These are phyloP conservation scores for Thymelicus sylvestris DNA, from an alignment of 2,888 invertebrate genomes.

Conservation along the genomic window DNA sequence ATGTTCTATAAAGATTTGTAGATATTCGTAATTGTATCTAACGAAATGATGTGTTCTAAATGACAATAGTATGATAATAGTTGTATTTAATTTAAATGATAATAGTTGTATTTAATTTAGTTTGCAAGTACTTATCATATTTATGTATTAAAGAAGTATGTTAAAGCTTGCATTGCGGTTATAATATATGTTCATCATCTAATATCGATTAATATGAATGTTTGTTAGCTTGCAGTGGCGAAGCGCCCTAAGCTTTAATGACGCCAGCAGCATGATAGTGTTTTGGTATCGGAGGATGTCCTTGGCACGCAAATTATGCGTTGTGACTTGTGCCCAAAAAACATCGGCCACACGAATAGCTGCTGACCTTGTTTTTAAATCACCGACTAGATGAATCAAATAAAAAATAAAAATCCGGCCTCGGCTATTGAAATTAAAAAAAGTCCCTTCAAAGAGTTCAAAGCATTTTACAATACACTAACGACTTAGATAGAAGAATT, in stretches of 20 bases:
- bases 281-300: slow-evolving; percentile 22
- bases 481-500: not conserved
- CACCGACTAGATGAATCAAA: slow-evolving; percentile 16
- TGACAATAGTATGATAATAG: too few relatives aligned
- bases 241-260: slow-evolving; percentile 9
- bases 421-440: not conserved
- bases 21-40: too few relatives aligned
- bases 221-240: not conserved
- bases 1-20: too few relatives aligned
- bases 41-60: too few relatives aligned
- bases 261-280: slow-evolving; percentile 16
- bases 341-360: slow-evolving; percentile 24
- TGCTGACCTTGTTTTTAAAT: slow-evolving; percentile 34
- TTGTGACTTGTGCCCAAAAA: slow-evolving; percentile 25
- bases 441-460: not conserved
- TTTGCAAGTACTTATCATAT: too few relatives aligned
- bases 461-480: not conserved
- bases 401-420: slow-evolving; percentile 20
- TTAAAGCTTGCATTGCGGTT: too few relatives aligned
- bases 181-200: too few relatives aligned
- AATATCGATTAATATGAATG: not conserved
- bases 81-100: too few relatives aligned
- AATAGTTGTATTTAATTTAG: too few relatives aligned
- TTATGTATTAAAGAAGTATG: too few relatives aligned
- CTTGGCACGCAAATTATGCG: slow-evolving; percentile 38